These are phyloP conservation scores for Anhinga rufa DNA, from an alignment of 2,113 vertebrate species.

Conservation along the genomic window DNA sequence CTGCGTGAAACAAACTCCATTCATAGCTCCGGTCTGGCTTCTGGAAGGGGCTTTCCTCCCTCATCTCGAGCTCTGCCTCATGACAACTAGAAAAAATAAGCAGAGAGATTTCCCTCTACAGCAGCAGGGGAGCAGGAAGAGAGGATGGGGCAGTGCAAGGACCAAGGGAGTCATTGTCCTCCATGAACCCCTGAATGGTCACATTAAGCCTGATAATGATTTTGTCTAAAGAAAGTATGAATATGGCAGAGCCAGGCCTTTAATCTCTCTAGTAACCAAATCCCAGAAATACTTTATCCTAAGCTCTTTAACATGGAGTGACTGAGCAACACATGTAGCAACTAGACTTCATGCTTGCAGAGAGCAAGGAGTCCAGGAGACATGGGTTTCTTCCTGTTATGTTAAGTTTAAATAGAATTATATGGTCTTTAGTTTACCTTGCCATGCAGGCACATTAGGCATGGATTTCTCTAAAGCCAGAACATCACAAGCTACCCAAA, in stretches of 20 bases:
- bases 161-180: neutral
- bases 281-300: neutral
- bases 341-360: neutral
- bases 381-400: neutral
- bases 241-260: neutral
- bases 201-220: neutral
- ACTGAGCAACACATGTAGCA: neutral
- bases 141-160: neutral
- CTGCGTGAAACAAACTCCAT: neutral
- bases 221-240: neutral
- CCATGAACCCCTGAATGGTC: rapidly evolving
- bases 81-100: neutral
- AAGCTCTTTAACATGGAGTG: neutral
- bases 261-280: neutral
- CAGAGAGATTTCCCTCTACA: neutral
- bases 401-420: slow-evolving; percentile 19
- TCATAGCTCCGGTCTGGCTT: neutral
- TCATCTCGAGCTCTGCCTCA: neutral
- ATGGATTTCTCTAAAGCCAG: slow-evolving; percentile 50
- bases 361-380: neutral
- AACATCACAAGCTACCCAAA: slow-evolving; percentile 53
- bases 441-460: slow-evolving; percentile 32
- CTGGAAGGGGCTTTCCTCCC: neutral
- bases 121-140: neutral
- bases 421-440: slow-evolving; percentile 60